These are phyloP conservation scores for Campoletis sonorensis DNA, from an alignment of 1,140 invertebrate species.

Conservation along the genomic window DNA sequence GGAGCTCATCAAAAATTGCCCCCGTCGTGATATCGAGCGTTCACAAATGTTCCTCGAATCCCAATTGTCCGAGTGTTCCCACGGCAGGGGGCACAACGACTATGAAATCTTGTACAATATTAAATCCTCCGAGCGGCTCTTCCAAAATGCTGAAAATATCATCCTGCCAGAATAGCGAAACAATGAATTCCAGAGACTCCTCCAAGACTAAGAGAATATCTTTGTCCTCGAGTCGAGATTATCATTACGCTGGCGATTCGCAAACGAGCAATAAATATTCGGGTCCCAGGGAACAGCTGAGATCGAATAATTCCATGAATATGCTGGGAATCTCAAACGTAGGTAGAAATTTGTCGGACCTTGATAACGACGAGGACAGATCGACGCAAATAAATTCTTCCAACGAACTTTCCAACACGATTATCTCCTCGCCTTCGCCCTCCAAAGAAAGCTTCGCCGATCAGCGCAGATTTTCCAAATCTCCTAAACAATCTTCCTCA, in stretches of 20 bases:
- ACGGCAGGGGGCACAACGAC: slow-evolving; percentile 22
- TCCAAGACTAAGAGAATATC: background rate
- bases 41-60: slow-evolving; percentile 63
- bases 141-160: slow-evolving; percentile 56
- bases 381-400: background rate
- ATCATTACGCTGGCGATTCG: background rate
- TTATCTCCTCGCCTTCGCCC: background rate
- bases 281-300: background rate
- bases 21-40: slow-evolving; percentile 47
- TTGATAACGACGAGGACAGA: background rate
- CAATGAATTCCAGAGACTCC: slow-evolving; percentile 2
- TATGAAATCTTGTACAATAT: slow-evolving; percentile 17
- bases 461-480: slow-evolving; percentile 6
- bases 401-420: background rate
- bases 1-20: slow-evolving; percentile 10
- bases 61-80: slow-evolving; percentile 52
- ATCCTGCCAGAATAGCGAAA: slow-evolving; percentile 28
- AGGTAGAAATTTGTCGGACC: background rate
- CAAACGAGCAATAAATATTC: background rate
- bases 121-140: slow-evolving; percentile 48
- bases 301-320: background rate
- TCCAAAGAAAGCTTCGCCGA: background rate
- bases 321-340: background rate
- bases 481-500: background rate
- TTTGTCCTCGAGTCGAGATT: background rate